Conservation (phyloP, 2,888 invertebrate species). For the Alloscopus bannaensis region DNA sequence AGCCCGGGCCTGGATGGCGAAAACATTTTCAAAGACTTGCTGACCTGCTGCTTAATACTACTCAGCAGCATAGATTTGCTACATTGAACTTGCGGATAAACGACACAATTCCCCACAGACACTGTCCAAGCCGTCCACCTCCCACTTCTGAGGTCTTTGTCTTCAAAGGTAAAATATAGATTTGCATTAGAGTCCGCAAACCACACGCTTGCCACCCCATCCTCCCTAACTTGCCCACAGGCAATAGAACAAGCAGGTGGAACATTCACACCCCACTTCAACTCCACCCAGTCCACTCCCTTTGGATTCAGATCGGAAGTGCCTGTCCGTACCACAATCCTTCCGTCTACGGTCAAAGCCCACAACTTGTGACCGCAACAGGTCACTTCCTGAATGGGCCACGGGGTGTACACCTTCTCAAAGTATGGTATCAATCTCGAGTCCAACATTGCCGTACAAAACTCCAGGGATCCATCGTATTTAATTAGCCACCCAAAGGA, state of each 20-base stretch:
- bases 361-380: constrained; percentile 42
- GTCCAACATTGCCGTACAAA: constrained; percentile 51
- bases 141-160: constrained; percentile 35
- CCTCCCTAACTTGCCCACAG: constrained; percentile 22
- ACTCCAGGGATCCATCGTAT: constrained; percentile 72
- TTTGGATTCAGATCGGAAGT: constrained; percentile 44
- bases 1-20: constrained; percentile 23
- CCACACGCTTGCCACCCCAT: constrained; percentile 62
- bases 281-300: constrained; percentile 62
- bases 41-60: constrained; percentile 42
- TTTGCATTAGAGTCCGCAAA: constrained; percentile 57
- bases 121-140: constrained; percentile 55
- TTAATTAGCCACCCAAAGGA: constrained; percentile 76
- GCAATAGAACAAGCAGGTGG: constrained; percentile 49
- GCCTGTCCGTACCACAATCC: constrained; percentile 52
- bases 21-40: constrained; percentile 46
- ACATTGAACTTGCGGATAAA: neutral
- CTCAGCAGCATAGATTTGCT: constrained; percentile 20
- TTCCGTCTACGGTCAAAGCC: constrained; percentile 63
- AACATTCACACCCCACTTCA: constrained; percentile 33
- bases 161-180: constrained; percentile 59
- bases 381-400: constrained; percentile 45
- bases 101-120: constrained; percentile 16
- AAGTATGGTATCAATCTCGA: constrained; percentile 40
- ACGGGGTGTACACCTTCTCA: constrained; percentile 47